These are phyloP conservation scores for Vanacampus margaritifer DNA, from an alignment of 2,113 vertebrate genomes.

Conservation along the genomic window DNA sequence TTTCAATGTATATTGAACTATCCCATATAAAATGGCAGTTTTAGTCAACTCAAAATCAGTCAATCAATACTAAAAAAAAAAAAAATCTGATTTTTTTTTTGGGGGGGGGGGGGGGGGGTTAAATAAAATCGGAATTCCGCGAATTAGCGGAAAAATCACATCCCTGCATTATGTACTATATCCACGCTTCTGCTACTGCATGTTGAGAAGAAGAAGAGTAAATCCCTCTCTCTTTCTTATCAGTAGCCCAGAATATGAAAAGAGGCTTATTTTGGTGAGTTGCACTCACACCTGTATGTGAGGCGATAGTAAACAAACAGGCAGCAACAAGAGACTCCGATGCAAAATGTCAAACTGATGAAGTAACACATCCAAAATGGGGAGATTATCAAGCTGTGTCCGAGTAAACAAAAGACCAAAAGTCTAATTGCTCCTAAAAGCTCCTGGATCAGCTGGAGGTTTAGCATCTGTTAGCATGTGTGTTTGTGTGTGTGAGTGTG, in stretches of 20 bases:
- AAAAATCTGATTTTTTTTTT: too few species aligned
- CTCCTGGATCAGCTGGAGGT: slow-evolving; percentile 33
- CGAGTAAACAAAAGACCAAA: slow-evolving; percentile 2
- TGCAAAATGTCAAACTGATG: slow-evolving; percentile 34
- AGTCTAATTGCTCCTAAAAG: slow-evolving; percentile 41
- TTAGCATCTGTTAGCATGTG: slow-evolving; percentile 34
- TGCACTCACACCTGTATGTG: slow-evolving; percentile 12
- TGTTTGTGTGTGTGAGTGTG: slow-evolving; percentile 9
- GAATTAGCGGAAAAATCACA: too few species aligned
- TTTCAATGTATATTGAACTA: too few species aligned
- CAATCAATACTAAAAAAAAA: too few species aligned
- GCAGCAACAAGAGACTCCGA: background rate
- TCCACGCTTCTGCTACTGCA: slow-evolving; percentile 53
- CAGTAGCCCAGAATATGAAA: slow-evolving; percentile 49
- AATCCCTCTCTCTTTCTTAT: slow-evolving; percentile 53
- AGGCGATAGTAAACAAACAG: slow-evolving; percentile 36
- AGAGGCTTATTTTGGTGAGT: slow-evolving; percentile 54
- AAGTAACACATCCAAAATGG: slow-evolving; percentile 1
- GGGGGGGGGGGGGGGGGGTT: too few species aligned
- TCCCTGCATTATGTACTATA: slow-evolving; percentile 53
- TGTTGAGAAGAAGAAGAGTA: slow-evolving; percentile 38
- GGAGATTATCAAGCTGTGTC: slow-evolving; percentile 1
- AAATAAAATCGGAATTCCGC: too few species aligned
- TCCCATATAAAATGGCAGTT: too few species aligned
- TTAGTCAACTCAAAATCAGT: too few species aligned